These are phyloP conservation scores for Pimpla rufipes DNA, from an alignment of 2,888 invertebrate species.

Conservation along the genomic window DNA sequence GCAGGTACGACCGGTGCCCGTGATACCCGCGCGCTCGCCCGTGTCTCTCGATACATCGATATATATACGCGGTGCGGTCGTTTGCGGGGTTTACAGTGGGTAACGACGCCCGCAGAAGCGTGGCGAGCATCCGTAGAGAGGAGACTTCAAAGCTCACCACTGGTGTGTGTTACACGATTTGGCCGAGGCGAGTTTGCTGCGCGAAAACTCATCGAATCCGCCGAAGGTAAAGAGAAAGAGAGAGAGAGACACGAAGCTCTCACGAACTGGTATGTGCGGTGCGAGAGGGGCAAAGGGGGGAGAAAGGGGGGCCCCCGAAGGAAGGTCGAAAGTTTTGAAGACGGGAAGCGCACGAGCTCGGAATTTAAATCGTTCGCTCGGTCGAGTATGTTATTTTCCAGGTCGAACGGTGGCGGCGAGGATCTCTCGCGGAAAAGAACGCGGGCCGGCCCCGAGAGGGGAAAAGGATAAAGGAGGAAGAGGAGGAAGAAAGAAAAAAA, in stretches of 20 bases:
- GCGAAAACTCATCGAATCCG: slow-evolving; percentile 47
- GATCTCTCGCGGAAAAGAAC: slow-evolving; percentile 35
- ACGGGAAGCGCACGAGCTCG: slow-evolving; percentile 50
- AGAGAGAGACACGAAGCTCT: too few relatives aligned
- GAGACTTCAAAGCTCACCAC: slow-evolving; percentile 42
- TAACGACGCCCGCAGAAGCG: slow-evolving; percentile 36
- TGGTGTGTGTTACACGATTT: slow-evolving; percentile 30
- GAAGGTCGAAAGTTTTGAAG: slow-evolving; percentile 54
- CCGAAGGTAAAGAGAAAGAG: slow-evolving; percentile 46
- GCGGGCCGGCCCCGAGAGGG: slow-evolving; percentile 30
- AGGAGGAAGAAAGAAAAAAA: slow-evolving; percentile 38
- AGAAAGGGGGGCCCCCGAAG: slow-evolving; percentile 40
- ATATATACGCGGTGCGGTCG: not conserved
- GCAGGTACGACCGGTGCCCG: slow-evolving; percentile 4
- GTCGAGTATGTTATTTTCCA: slow-evolving; percentile 69
- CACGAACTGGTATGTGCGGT: slow-evolving; percentile 53
- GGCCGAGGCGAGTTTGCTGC: slow-evolving; percentile 21
- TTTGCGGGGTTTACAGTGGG: slow-evolving; percentile 25
- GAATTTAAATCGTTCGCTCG: slow-evolving; percentile 73
- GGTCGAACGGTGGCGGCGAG: slow-evolving; percentile 41
- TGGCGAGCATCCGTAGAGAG: slow-evolving; percentile 38
- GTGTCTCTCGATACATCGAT: not conserved
- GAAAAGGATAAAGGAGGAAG: slow-evolving; percentile 30
- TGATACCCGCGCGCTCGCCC: not conserved
- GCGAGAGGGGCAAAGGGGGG: slow-evolving; percentile 45